Evolutionary conservation across 2,888 invertebrate species (phyloP).

Genomic region (Eupithecia exiguata): DNA sequence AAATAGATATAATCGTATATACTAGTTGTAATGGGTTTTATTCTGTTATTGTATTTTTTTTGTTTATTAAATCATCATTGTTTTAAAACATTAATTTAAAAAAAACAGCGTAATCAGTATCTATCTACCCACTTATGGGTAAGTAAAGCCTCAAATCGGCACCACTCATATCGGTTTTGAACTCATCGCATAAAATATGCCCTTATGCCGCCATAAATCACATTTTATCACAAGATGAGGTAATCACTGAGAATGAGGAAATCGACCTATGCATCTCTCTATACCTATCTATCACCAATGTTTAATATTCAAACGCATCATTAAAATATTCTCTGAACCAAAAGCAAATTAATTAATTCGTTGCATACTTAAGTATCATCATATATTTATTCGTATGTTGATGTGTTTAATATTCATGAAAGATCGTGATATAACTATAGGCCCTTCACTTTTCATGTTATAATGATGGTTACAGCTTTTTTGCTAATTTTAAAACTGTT

Average conservation of each 20-base stretch:
- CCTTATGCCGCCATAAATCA: not conserved
- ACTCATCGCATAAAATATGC: not conserved
- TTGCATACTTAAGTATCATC: slow-evolving; percentile 14
- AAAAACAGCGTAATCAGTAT: not conserved
- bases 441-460: slow-evolving; percentile 27
- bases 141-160: not conserved
- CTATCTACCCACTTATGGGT: not conserved
- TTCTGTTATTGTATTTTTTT: too few relatives aligned
- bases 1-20: too few relatives aligned
- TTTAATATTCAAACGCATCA: slow-evolving; percentile 12
- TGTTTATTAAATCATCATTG: too few relatives aligned
- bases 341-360: slow-evolving; percentile 18
- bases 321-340: slow-evolving; percentile 18
- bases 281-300: slow-evolving; percentile 1
- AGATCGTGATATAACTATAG: slow-evolving; percentile 12
- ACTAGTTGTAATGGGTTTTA: too few relatives aligned
- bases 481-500: not conserved
- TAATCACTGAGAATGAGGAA: slow-evolving; percentile 8
- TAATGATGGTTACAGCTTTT: not conserved
- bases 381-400: slow-evolving; percentile 2
- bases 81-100: too few relatives aligned
- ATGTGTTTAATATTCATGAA: slow-evolving; percentile 23
- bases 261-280: not conserved
- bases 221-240: not conserved
- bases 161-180: not conserved